Conservation (phyloP, 2,797 vertebrate genomes). For the Mormyrus hasselquistii region DNA sequence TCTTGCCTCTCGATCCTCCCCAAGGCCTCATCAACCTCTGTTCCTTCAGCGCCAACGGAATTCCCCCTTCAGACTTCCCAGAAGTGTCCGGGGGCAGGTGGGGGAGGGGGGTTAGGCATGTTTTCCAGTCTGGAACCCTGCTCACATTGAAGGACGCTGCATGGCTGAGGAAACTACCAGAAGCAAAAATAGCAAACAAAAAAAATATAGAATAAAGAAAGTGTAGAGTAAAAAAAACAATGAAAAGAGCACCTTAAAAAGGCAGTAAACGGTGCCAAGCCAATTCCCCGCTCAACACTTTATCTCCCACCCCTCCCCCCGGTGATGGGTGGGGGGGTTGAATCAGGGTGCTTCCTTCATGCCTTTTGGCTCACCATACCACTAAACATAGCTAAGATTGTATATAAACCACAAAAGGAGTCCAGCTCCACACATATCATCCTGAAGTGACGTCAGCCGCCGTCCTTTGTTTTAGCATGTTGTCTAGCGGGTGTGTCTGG, state of each 20-base stretch:
- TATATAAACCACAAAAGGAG: slow-evolving; percentile 42
- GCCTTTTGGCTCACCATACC: slow-evolving; percentile 13
- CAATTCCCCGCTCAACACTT: background rate
- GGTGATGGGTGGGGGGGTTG: slow-evolving; percentile 15
- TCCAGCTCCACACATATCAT: slow-evolving; percentile 44
- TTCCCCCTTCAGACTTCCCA: slow-evolving; percentile 33
- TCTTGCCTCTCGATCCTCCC: slow-evolving; percentile 35
- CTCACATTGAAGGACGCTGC: slow-evolving; percentile 65
- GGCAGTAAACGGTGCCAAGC: slow-evolving; percentile 24
- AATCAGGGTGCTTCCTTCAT: slow-evolving; percentile 11
- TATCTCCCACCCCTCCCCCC: background rate
- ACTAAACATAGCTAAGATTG: slow-evolving; percentile 25
- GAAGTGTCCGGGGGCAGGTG: slow-evolving; percentile 29
- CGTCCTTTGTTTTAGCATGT: slow-evolving; percentile 54
- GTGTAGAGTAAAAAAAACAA: slow-evolving; percentile 31
- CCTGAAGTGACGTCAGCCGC: slow-evolving; percentile 56
- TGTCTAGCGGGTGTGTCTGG: slow-evolving; percentile 56
- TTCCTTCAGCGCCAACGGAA: background rate
- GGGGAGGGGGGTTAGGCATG: slow-evolving; percentile 19
- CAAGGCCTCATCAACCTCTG: slow-evolving; percentile 25
- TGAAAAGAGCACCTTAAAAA: slow-evolving; percentile 47
- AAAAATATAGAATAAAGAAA: slow-evolving; percentile 25
- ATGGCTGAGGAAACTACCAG: slow-evolving; percentile 59
- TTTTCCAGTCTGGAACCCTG: slow-evolving; percentile 25
- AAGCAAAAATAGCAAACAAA: slow-evolving; percentile 6